Evolutionary conservation across 2,888 invertebrate genomes (phyloP), one percentile per base, ranked within the genome.

Genomic region (Synanthedon formicaeformis): DNA sequence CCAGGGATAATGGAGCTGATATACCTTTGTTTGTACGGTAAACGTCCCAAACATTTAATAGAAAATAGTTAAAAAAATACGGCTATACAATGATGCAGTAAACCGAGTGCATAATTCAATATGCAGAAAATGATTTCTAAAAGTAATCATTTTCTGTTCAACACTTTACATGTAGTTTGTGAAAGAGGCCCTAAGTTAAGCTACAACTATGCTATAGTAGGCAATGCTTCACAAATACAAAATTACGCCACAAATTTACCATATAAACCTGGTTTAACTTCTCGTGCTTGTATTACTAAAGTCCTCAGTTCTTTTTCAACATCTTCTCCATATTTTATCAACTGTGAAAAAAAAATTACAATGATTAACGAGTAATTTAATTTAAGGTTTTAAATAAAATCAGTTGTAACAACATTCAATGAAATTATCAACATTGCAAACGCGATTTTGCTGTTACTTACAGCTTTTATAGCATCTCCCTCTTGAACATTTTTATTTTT

Each of bases 221-320:
- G 13, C 2, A 14, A 49, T 4, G 1, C 23, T 49, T 16, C 2
- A 16, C 6, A 48, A 52, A 34, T 4, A 16, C 6, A 48, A 52
- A 34, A 52, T 23, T 18, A 41, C 51, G 61, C 71, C 10, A 34
- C 34, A 34, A 8, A 34, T 34, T 75, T 82, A 93, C 93, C 90
- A 79, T 86, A 93, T 58, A 88, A 85, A 57, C 92, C 92, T 45
- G 93, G 91, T 62, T 89, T 80, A n/a, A 90, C 88, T 82, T 92
- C 89, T 59, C 82, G 80, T 4, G 93, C 92, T 78, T 95, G 94
- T 55, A 95, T 91, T 2, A 95, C 91, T 68, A 91, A 91, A 11
- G 91, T 92, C 64, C 89, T 88, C 27, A 95, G 68, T 79, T 94
- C 93, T 51, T 76, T 75, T 68, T 93, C 93, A 2, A 94, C 92